Conservation (phyloP, 2,888 invertebrate species). For the Agonopterix alstromeriana region DNA sequence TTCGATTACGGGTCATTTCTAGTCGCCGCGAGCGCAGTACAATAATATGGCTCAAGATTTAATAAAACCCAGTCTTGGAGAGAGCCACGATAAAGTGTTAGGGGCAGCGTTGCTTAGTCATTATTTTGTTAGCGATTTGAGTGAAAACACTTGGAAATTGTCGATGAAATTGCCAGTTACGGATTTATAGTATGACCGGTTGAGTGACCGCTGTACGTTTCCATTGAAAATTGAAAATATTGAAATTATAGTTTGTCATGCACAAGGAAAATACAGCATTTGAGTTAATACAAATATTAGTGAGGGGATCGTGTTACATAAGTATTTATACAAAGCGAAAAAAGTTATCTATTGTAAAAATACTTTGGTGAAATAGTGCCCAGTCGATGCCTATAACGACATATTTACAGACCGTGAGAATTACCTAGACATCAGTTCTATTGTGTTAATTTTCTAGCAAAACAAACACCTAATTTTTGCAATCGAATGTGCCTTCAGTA, state of each 20-base stretch:
- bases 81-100: conserved; percentile 61
- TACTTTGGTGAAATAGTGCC: too few relatives aligned
- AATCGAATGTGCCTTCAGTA: too few relatives aligned
- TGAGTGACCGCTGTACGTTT: conserved; percentile 33
- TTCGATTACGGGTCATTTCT: conserved; percentile 40
- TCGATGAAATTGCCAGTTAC: conserved; percentile 52
- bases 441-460: too few relatives aligned
- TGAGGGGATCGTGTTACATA: too few relatives aligned
- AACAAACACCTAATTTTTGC: too few relatives aligned
- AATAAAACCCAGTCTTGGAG: conserved; percentile 52
- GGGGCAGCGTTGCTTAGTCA: conserved; percentile 44
- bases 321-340: too few relatives aligned
- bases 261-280: background rate
- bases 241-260: background rate
- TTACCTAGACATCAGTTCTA: too few relatives aligned
- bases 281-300: background rate
- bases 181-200: conserved; percentile 34
- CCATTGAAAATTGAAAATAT: conserved; percentile 14
- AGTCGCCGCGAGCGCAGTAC: conserved; percentile 45
- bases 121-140: conserved; percentile 61
- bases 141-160: conserved; percentile 62
- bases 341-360: too few relatives aligned
- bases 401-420: too few relatives aligned
- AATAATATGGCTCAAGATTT: conserved; percentile 56
- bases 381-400: too few relatives aligned